Evolutionary conservation across 2,888 invertebrate species (phyloP), one percentile per base, ranked within the genome.

Genomic region (Torymus aiolomorphi): DNA sequence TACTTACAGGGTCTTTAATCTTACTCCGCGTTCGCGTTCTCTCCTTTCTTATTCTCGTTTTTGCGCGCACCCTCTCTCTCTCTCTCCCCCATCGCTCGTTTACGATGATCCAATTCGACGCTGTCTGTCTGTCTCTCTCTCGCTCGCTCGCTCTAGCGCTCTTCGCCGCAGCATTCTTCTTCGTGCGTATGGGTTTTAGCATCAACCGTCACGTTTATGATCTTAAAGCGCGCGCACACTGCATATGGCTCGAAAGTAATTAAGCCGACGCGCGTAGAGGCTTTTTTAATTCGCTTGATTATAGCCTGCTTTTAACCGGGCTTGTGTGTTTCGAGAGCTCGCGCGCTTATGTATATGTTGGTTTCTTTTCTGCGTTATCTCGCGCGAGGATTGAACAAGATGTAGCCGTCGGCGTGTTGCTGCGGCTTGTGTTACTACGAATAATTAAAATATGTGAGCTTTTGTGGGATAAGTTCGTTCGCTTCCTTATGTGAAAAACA

Each of bases 1-100:
- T 89, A 89, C 87, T 87, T 87, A 87, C 86, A 83, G 85, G 86
- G 84, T 89, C 89, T 89, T 89, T 90, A 89, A 90, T 89, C 89
- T 89, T 89, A 87, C 88, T 87, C 82, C 86, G 85, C 85, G 85
- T 83, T 84, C 84, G 75, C 73, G 66, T 73, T 75, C 73, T 81
- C 82, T 82, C 78, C 80, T 73, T 66, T 67, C 49, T 57, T 73
- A 73, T 70, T 70, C 59, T 70, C 12, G 54, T 78, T 76, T 67
- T 72, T 76, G 63, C 73, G 24, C 74, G 61, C 75, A 57, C 16
- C n/a, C 31, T 54, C 59, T 10, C 24, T 49, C n/a, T n/a, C 54
- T 42, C 18, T 10, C 24, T 49, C 59, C 24, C 10, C 16, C 54
- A 31, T 31, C 31, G 31, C 31, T 31, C 62, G 67, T 76, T 80